A percentile compares a stretch with the other conserved stretches of the same genome.
phyloP scores from a whole-genome alignment of 2,113 vertebrate species.

The Stegostoma tigrinum region DNA sequence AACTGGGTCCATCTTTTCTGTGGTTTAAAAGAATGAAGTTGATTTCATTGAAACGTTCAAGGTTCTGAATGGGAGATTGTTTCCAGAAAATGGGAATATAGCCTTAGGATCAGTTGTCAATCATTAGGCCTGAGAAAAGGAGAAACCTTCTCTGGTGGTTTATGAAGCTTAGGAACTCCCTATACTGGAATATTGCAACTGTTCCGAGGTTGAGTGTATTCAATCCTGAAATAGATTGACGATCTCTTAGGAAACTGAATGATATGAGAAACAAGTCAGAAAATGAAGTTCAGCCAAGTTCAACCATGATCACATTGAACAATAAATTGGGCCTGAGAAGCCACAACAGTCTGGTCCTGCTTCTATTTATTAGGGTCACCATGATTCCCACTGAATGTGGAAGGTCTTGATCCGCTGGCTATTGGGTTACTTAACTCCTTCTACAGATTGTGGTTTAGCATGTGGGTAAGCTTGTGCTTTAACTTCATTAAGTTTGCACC shows the following conservation, averaged over 20 bases:
- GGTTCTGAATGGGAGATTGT: not conserved
- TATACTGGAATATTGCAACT: not conserved
- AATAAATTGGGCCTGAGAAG: not conserved
- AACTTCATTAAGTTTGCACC: too few relatives aligned
- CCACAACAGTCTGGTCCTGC: not conserved
- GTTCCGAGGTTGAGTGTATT: not conserved
- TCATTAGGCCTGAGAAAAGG: not conserved
- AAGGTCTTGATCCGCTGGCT: too few relatives aligned
- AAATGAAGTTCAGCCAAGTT: not conserved
- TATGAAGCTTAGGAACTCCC: not conserved
- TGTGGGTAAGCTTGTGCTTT: not conserved
- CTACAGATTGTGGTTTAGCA: not conserved
- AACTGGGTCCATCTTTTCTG: not conserved
- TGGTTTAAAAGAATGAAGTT: not conserved
- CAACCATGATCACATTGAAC: not conserved
- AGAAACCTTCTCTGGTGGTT: not conserved
- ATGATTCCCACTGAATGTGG: too few relatives aligned
- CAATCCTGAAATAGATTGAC: not conserved
- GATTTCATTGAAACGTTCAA: not conserved
- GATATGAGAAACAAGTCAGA: not conserved
- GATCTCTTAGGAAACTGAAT: not conserved
- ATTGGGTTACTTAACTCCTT: too few relatives aligned
- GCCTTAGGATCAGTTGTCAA: not conserved
- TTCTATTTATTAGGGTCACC: too few relatives aligned
- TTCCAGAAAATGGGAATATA: not conserved